These are phyloP conservation scores for Melieria picta DNA, from an alignment of 2,888 invertebrate species.

Conservation along the genomic window DNA sequence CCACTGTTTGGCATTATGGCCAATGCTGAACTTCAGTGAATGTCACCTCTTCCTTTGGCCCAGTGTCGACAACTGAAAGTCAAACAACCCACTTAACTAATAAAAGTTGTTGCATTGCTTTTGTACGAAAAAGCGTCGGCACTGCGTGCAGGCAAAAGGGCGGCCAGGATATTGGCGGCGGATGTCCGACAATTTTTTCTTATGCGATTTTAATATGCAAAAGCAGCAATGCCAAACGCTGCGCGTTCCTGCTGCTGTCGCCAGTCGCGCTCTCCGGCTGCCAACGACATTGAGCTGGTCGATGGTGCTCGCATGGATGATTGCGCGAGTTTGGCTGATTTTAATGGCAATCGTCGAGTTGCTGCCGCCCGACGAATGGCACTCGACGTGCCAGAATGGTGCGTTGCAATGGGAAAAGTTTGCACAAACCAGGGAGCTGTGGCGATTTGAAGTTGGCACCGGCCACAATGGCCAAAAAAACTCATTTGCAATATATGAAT, in stretches of 20 bases:
- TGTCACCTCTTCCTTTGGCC: too few species aligned
- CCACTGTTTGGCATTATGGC: too few species aligned
- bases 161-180: conserved; percentile 58
- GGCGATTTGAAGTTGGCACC: conserved; percentile 12
- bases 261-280: conserved; percentile 9
- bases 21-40: too few species aligned
- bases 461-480: not conserved
- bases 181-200: conserved; percentile 58
- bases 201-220: conserved; percentile 63
- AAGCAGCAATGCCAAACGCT: conserved; percentile 40
- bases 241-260: not conserved
- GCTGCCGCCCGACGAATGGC: not conserved
- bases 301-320: conserved; percentile 1
- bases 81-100: conserved; percentile 48
- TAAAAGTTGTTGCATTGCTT: conserved; percentile 34
- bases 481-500: too few species aligned
- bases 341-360: conserved; percentile 28
- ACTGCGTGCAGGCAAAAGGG: not conserved
- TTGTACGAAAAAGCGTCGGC: not conserved
- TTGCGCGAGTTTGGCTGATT: conserved; percentile 23
- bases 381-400: not conserved
- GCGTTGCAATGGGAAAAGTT: not conserved
- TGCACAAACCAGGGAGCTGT: not conserved
- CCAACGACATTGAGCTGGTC: not conserved
- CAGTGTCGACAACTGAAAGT: conserved; percentile 12